Evolutionary conservation across 1,140 invertebrate species (phyloP).

Genomic region (Pararge aegeria): DNA sequence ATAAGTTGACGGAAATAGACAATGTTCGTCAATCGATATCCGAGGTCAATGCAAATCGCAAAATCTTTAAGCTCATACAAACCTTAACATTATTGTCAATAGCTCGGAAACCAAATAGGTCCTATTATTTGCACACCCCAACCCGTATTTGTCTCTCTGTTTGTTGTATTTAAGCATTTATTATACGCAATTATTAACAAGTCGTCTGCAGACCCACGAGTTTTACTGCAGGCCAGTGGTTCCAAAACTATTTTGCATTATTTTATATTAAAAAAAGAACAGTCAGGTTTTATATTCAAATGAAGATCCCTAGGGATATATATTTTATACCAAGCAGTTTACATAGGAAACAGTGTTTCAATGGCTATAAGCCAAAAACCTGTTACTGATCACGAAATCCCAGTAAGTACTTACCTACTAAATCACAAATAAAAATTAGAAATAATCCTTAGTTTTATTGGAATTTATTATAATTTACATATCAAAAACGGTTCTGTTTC

Average conservation of each 20-base stretch:
- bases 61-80: conserved; percentile 15
- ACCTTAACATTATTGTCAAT: conserved; percentile 44
- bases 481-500: too few relatives aligned
- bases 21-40: background rate
- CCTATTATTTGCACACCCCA: conserved; percentile 56
- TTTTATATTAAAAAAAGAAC: background rate
- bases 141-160: conserved; percentile 69
- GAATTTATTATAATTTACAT: too few relatives aligned
- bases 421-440: too few relatives aligned
- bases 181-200: conserved; percentile 78
- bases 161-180: conserved; percentile 77
- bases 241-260: conserved; percentile 40
- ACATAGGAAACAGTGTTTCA: too few relatives aligned
- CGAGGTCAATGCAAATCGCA: background rate
- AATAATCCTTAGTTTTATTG: too few relatives aligned
- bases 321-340: too few relatives aligned
- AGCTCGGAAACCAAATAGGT: conserved; percentile 56
- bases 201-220: conserved; percentile 59
- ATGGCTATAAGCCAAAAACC: too few relatives aligned
- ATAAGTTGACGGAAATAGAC: too few relatives aligned
- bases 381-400: too few relatives aligned
- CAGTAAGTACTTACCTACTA: too few relatives aligned
- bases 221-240: conserved; percentile 36
- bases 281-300: too few relatives aligned
- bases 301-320: too few relatives aligned